Conservation (phyloP, 2,113 vertebrate genomes). For the Ramphastos sulfuratus region DNA sequence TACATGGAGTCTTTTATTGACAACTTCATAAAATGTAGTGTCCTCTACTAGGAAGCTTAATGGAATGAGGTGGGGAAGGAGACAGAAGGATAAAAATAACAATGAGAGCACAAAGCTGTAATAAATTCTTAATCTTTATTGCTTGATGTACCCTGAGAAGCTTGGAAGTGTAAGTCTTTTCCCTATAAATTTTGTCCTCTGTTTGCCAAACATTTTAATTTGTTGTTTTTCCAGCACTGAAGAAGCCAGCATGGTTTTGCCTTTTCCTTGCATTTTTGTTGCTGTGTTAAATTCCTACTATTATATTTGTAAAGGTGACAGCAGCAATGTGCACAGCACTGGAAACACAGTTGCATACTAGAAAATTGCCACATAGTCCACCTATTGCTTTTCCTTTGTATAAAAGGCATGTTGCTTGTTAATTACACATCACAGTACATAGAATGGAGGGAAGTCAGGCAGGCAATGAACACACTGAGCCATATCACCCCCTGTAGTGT, state of each 20-base stretch:
- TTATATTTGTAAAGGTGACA: constrained; percentile 40
- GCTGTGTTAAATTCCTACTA: constrained; percentile 44
- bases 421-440: constrained; percentile 48
- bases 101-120: constrained; percentile 8
- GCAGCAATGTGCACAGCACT: constrained; percentile 57
- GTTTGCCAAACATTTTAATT: constrained; percentile 68
- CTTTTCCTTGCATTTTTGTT: constrained; percentile 38
- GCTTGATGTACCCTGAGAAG: constrained; percentile 36
- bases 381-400: constrained; percentile 43
- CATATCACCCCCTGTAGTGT: not conserved
- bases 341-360: constrained; percentile 48
- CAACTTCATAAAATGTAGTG: not conserved
- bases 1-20: not conserved
- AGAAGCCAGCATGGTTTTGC: constrained; percentile 43
- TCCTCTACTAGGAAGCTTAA: not conserved
- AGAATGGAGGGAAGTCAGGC: constrained; percentile 42
- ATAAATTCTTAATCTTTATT: constrained; percentile 57
- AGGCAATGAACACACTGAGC: constrained; percentile 6
- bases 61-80: not conserved
- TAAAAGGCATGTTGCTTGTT: constrained; percentile 32
- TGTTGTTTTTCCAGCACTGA: constrained; percentile 40
- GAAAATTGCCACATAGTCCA: constrained; percentile 54
- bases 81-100: constrained; percentile 37
- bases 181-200: constrained; percentile 13
- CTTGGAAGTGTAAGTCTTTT: constrained; percentile 31